Base-by-base conservation (phyloP, 2,888 invertebrate genomes). In the Pelosia muscerda region DNA sequence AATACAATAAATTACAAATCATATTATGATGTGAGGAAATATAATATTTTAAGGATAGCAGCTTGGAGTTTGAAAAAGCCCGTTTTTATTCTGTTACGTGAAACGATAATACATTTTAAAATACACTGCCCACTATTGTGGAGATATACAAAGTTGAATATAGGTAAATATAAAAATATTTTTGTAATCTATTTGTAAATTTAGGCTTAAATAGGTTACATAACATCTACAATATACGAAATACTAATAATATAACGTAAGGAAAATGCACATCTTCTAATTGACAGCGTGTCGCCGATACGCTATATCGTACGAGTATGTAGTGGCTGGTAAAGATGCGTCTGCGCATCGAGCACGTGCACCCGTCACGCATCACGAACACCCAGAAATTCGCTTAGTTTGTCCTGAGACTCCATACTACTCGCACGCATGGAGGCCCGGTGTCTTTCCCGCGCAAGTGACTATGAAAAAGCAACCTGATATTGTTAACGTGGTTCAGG, bases 321-420 rank as follows among this genome's bases (percentile, higher is more conserved):
- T 58, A 71, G 77, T 70, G 75, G 76, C 78, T 79, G 78, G 76
- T 78, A 75, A 82, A 86, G 88, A 88, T 89, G 91, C 91, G 88
- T 88, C 79, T 79, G 88, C 86, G 88, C 89, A 87, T 86, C 85
- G 83, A 86, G 88, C 94, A 93, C 93, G 93, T 93, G 94, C 90
- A 90, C 85, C 79, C 90, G 92, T 93, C 93, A 94, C 92, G 92
- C 92, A 88, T 88, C 90, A 89, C 87, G 86, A 85, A 87, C 88
- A 90, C 89, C 86, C 86, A 92, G 91, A 90, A 89, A 92, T 92
- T 92, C 89, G 89, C 90, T 92, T 89, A 94, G 94, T 95, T 88
- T 87, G 90, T 89, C 86, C 86, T 81, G 86, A 88, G 88, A 87
- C 91, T 86, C 87, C 88, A 88, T 86, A 90, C 86, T 77, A 78